Percentiles rank a stretch among this genome's conserved stretches.
Evolutionary conservation across 2,113 vertebrate species (phyloP).

Genomic region (Copsychus sechellarum): DNA sequence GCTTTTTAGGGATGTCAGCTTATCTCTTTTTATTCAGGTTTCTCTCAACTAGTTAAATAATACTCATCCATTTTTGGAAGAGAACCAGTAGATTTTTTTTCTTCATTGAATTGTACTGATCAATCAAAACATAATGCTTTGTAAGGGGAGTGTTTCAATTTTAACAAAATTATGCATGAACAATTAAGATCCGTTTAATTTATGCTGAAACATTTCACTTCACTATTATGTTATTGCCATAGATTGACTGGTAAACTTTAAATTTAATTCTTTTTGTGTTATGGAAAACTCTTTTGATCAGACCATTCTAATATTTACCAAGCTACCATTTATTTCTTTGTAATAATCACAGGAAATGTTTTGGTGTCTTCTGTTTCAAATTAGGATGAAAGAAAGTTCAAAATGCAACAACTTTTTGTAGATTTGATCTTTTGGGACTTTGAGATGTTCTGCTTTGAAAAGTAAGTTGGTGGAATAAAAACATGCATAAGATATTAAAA

Average conservation of each 20-base stretch:
- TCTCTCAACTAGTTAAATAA: not conserved
- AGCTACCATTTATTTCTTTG: not conserved
- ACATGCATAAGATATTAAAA: not conserved
- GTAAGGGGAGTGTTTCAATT: not conserved
- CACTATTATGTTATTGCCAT: not conserved
- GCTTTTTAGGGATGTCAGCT: not conserved
- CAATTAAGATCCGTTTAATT: not conserved
- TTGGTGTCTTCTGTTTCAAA: not conserved
- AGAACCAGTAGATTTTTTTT: not conserved
- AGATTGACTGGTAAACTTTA: not conserved
- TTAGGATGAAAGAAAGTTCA: slow-evolving; percentile 13
- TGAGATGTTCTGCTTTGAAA: slow-evolving; percentile 14
- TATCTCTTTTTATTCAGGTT: not conserved
- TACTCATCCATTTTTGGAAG: not conserved
- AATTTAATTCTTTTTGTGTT: not conserved
- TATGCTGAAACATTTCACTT: not conserved
- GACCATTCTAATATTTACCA: not conserved
- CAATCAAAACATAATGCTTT: not conserved
- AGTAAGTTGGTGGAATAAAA: not conserved
- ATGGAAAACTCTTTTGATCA: not conserved
- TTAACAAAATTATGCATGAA: not conserved
- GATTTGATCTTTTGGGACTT: not conserved
- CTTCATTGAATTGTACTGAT: not conserved
- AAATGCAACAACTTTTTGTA: not conserved
- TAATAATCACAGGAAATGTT: not conserved